Evolutionary conservation across 2,888 invertebrate genomes (phyloP).

Genomic region (Philonicus albiceps): DNA sequence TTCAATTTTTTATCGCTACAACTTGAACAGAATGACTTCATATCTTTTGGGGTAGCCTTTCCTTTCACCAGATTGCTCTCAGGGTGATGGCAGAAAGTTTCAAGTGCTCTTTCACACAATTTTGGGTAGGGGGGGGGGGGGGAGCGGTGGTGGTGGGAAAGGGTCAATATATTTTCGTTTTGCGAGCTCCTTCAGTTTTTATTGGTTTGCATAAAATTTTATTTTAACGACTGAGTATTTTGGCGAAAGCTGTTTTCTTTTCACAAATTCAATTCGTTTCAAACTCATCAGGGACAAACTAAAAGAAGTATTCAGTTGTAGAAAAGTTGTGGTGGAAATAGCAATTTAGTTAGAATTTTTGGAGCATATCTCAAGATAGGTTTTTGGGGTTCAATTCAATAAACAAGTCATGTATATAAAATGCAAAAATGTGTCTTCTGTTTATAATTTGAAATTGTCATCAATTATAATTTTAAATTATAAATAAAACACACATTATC

Average conservation of each 20-base stretch:
- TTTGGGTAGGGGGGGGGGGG: no score
- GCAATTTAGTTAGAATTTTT: not conserved
- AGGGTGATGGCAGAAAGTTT: not conserved
- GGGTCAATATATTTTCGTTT: not conserved
- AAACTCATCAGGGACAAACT: not conserved
- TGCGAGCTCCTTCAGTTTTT: not conserved
- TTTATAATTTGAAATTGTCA: no score
- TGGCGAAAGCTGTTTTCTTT: not conserved
- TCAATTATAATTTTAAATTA: no score
- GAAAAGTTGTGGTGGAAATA: not conserved
- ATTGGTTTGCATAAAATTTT: not conserved
- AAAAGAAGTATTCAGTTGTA: not conserved
- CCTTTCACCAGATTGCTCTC: not conserved
- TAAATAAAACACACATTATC: no score
- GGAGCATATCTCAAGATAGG: not conserved
- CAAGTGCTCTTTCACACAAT: not conserved
- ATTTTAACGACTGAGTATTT: not conserved
- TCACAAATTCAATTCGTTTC: not conserved
- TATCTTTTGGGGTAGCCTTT: not conserved
- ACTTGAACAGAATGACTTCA: not conserved
- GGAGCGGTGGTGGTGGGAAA: no score
- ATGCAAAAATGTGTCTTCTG: no score
- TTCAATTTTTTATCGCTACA: constrained; percentile 31
- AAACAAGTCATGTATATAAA: no score
- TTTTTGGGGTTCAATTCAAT: not conserved